Percentiles rank a stretch among this genome's conserved stretches.
phyloP scores from a whole-genome alignment of 1,140 invertebrate species.

The Coptotermes formosanus region DNA sequence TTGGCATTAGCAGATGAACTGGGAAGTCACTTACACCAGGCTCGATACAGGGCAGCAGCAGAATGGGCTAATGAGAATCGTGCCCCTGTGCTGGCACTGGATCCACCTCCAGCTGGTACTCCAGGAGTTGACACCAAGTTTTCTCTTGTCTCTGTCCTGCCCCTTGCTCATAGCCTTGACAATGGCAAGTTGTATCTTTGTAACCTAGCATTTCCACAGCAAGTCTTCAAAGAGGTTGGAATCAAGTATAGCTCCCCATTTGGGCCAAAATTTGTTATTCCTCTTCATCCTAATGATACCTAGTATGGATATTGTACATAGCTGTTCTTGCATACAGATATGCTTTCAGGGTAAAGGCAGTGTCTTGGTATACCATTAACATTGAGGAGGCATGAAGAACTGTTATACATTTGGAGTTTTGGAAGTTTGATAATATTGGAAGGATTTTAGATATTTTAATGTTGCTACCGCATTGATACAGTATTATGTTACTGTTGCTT shows the following conservation, averaged over 20 bases:
- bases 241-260: conserved; percentile 85
- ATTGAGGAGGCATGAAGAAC: too few species aligned
- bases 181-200: conserved; percentile 84
- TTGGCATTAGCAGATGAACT: conserved; percentile 60
- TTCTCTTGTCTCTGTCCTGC: conserved; percentile 71
- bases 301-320: neutral
- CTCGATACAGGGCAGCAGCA: conserved; percentile 41
- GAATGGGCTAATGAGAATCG: conserved; percentile 70
- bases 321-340: too few species aligned
- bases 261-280: conserved; percentile 83
- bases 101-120: conserved; percentile 71
- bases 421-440: too few species aligned
- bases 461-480: too few species aligned
- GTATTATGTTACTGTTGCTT: too few species aligned
- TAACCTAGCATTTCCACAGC: conserved; percentile 78
- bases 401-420: too few species aligned
- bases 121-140: conserved; percentile 69
- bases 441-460: too few species aligned
- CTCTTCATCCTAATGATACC: conserved; percentile 61
- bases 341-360: too few species aligned
- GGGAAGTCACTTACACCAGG: conserved; percentile 36
- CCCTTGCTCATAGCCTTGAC: conserved; percentile 64
- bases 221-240: conserved; percentile 71
- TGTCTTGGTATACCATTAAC: too few species aligned
- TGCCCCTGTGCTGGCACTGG: conserved; percentile 77